Base-by-base conservation (phyloP, 37 sponge, comb jelly and placozoan genomes). In the Beroe forskalii region DNA sequence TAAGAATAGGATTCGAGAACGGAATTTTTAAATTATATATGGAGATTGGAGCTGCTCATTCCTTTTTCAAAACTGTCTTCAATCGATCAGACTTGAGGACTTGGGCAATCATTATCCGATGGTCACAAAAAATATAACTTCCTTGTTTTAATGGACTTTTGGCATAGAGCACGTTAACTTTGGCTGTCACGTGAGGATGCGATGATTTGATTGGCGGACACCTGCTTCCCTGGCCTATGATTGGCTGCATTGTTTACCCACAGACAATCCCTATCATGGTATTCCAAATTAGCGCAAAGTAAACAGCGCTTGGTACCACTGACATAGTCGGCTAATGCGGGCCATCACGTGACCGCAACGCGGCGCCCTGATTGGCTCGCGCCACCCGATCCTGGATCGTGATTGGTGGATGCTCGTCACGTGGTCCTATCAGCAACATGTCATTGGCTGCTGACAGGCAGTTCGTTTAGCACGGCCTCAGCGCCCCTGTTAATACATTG, bases 211-310 rank as follows among this genome's bases (percentile, higher is more conserved):
- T 63, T 63, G 66, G 66, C 25, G 20, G 28, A 20, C 28, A 30
- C 28, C 28, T 28, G 25, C 6, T 63, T 63, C 25, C 66, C 66
- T 63, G 66, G 2, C 25, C 25, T 30, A 24, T 20, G 66, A 63
- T 63, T 63, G 66, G 66, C 28, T 55, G 66, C 66, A 63, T 63
- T 63, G 66, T 63, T 63, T 63, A 30, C 25, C 28, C 25, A 63
- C 25, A 63, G 66, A 63, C 66, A 20, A 63, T 30, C 66, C 66
- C 20, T 28, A 30, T 63, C 66, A 24, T 30, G 66, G 66, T 63
- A 63, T 63, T 63, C n/a, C n/a, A 63, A 63, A 63, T 63, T 63
- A 63, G 20, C 66, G 66, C 66, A 63, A 63, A 63, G 66, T 63
- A 63, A 63, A 63, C 25, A 63, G 20, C 66, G 66, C 66, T 63